Evolutionary conservation across 2,113 vertebrate species (phyloP), one percentile per base, ranked within the genome.

Genomic region (Tamias sibiricus): DNA sequence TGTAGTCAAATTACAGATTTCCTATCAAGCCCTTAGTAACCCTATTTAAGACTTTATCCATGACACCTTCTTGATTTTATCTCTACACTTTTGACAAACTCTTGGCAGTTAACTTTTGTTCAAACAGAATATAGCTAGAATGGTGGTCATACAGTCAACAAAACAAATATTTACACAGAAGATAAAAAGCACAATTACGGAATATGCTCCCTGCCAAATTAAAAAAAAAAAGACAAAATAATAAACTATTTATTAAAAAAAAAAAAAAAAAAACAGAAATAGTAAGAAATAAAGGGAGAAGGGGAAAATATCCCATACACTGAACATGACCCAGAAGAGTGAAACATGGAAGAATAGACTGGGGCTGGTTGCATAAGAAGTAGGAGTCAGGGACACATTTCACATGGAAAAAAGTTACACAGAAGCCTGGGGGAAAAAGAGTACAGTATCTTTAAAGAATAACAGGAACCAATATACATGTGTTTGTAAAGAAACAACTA

Each of bases 221-320:
- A 57, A 79, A 81, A 75, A 72, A 82, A 72, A 87, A 74, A 87
- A 49, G 11, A 49, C 4, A 44, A 44, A 7, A 44, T 44, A 37
- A 42, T 69, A 40, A 86, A 82, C 32, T 40, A 28, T 30, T 83
- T 0, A 80, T 75, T 12, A 84, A 90, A 10, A 76, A 47, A 62
- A 22, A 79, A 94, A 92, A 84, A 94, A 72, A 42, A 37, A 75
- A 94, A 86, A 54, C 54, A 91, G 12, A 82, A 86, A 93, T 2
- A 75, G 49, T 44, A 59, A 93, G 52, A 80, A 62, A 30, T 68
- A 57, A 13, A 59, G 14, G 47, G 19, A 86, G 12, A 24, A 96
- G 4, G 52, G 20, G 30, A 40, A 92, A 87, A 69, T 37, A 85
- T 24, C 42, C 24, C 62, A 79, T 77, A n/a, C 89, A 82, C 69